Evolutionary conservation across 2,888 invertebrate genomes (phyloP).

Genomic region (Aricia artaxerxes): DNA sequence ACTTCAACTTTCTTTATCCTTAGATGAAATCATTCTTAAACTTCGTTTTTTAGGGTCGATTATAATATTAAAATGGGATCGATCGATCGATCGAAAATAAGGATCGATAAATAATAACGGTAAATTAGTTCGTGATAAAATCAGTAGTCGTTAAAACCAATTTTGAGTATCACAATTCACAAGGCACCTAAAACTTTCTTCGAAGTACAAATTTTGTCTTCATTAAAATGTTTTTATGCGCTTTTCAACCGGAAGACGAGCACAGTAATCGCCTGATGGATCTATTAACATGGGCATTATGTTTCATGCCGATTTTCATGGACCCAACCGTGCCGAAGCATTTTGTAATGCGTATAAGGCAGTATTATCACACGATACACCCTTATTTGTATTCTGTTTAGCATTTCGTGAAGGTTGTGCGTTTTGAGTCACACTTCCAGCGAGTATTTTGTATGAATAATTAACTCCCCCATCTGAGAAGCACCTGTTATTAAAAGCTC

Average conservation of each 20-base stretch:
- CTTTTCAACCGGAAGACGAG: too few relatives aligned
- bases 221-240: too few relatives aligned
- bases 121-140: too few relatives aligned
- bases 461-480: neutral
- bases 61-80: neutral
- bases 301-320: neutral
- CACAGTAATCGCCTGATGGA: too few relatives aligned
- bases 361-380: neutral
- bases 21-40: neutral
- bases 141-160: too few relatives aligned
- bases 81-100: too few relatives aligned
- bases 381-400: neutral
- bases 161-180: too few relatives aligned
- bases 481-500: neutral
- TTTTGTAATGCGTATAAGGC: neutral
- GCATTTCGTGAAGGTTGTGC: neutral
- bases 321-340: neutral
- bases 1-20: neutral
- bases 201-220: too few relatives aligned
- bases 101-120: too few relatives aligned
- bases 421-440: conserved; percentile 4
- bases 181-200: too few relatives aligned
- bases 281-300: too few relatives aligned
- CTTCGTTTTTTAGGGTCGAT: neutral
- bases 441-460: neutral